Base-by-base conservation (phyloP, 2,888 invertebrate species). In the Pyrrhia umbra region DNA sequence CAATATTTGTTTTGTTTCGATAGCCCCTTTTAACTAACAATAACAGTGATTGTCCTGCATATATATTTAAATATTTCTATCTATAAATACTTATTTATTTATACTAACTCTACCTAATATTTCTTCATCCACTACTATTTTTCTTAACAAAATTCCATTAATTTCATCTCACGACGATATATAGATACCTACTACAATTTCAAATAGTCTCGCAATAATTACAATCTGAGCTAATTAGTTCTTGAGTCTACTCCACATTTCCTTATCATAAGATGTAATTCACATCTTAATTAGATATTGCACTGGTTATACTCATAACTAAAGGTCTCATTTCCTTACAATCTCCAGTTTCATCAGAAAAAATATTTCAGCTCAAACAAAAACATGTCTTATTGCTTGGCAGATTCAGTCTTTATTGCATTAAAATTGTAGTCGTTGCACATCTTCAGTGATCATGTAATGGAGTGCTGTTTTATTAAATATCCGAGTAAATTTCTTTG, bases 381-480 rank as follows among this genome's bases (percentile, higher is more conserved):
- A 64, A 80, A 56, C 13, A 51, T 25, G 8, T 63, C 68, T 56
- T 77, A 74, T 47, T 30, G 0, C 9, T 56, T 16, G 1, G 1
- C 0, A 2, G 0, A 16, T 66, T 49, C 2, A 64, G 68, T 62
- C 55, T 54, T 64, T 49, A 69, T 56, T 80, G 8, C n/a, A n/a
- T 64, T 55, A 23, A 10, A 21, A 18, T 23, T 47, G 49, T 13
- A 16, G 15, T 43, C 20, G 39, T 61, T 75, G 73, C 77, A 76
- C 50, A 72, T 76, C 50, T 55, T 74, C 67, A 73, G 76, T 72
- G 30, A 70, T 56, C 70, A 62, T 74, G 68, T 77, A 79, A 81
- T 81, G 65, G 74, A 84, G 76, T 82, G 77, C 68, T 81, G 79
- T 80, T 83, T 85, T 81, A 88, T 86, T 84, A 77, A 81, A 81